Conservation (phyloP, 2,797 vertebrate genomes). For the Etheostoma nigrum region DNA sequence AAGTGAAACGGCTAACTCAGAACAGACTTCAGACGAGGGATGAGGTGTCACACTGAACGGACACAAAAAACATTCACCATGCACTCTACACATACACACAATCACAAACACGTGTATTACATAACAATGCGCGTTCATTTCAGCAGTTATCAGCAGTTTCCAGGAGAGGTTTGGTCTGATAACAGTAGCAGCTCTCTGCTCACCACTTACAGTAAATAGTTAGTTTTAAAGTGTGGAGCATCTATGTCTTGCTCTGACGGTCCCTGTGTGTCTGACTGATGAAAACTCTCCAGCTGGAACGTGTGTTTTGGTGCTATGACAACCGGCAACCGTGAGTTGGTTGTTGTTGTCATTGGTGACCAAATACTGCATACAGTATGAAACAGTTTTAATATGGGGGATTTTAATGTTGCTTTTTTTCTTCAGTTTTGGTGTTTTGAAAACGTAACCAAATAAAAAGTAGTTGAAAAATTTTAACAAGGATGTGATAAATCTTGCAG, state of each 20-base stretch:
- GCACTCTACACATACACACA: slow-evolving; percentile 17
- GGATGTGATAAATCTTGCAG: not conserved
- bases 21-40: slow-evolving; percentile 22
- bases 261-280: not conserved
- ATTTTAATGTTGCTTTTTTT: not conserved
- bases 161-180: not conserved
- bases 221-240: not conserved
- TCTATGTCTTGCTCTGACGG: not conserved
- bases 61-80: slow-evolving; percentile 37
- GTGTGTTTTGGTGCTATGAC: not conserved
- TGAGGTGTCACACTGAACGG: slow-evolving; percentile 5
- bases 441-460: not conserved
- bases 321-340: not conserved
- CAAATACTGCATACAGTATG: not conserved
- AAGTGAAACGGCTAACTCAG: not conserved
- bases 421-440: not conserved
- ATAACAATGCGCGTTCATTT: not conserved
- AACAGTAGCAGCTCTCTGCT: not conserved
- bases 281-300: not conserved
- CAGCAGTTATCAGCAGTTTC: not conserved
- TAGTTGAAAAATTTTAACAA: not conserved
- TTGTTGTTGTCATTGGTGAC: not conserved
- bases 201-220: not conserved
- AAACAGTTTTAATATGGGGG: not conserved
- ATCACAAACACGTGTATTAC: not conserved